These are phyloP conservation scores for Crypturellus undulatus DNA, from an alignment of 2,113 vertebrate genomes.

Conservation along the genomic window DNA sequence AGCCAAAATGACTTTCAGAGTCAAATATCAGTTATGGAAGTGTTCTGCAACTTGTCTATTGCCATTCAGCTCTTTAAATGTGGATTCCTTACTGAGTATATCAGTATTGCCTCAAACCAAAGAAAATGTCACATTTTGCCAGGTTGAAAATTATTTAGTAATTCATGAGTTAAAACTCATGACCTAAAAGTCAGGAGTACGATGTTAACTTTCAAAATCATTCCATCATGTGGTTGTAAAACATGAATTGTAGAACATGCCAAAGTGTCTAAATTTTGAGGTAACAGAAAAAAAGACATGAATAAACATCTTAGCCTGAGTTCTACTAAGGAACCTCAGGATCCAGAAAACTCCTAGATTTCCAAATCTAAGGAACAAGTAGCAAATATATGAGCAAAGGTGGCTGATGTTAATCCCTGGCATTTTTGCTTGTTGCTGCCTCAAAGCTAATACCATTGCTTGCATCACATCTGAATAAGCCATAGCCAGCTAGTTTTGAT, in stretches of 20 bases:
- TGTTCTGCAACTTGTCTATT: background rate
- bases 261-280: background rate
- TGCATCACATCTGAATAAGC: background rate
- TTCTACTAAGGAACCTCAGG: background rate
- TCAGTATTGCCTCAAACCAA: background rate
- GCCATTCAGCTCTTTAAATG: background rate
- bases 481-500: background rate
- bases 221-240: background rate
- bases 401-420: background rate
- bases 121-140: background rate
- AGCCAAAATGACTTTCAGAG: background rate
- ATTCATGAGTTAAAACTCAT: background rate
- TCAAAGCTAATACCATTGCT: background rate
- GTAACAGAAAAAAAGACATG: background rate
- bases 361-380: background rate
- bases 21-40: background rate
- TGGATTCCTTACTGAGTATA: background rate
- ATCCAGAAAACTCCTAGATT: background rate
- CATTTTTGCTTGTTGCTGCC: background rate
- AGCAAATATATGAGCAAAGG: background rate
- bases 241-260: background rate
- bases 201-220: background rate
- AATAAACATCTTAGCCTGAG: background rate
- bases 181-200: background rate
- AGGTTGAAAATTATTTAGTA: background rate